A percentile compares a stretch with the other conserved stretches of the same genome.
Conservation (phyloP, 2,888 invertebrate species). For the Octonoba sinensis region DNA sequence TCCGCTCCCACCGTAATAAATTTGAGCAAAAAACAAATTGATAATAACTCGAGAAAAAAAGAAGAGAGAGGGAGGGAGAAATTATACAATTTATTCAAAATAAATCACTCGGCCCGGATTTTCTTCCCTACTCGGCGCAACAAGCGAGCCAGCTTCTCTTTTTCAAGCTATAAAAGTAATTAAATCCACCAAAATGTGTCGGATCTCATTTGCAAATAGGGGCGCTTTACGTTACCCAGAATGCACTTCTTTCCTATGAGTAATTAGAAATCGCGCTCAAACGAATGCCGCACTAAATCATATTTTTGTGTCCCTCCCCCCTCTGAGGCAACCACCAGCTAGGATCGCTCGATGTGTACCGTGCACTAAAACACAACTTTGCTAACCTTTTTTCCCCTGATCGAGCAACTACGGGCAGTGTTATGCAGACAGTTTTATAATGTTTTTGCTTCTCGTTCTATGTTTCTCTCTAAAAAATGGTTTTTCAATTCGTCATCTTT, state of each 20-base stretch:
- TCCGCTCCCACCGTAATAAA: too few species aligned
- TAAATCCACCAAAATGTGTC: conserved; percentile 57
- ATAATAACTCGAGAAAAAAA: too few species aligned
- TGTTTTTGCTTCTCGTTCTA: too few species aligned
- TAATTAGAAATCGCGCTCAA: conserved; percentile 45
- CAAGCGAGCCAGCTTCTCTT: too few species aligned
- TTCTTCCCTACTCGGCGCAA: neutral
- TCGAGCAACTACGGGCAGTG: too few species aligned
- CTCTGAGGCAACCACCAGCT: neutral
- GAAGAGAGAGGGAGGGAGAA: conserved; percentile 8
- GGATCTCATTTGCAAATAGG: conserved; percentile 56
- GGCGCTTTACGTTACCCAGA: conserved; percentile 48
- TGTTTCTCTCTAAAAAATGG: too few species aligned
- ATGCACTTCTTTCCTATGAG: conserved; percentile 56
- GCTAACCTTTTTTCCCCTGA: too few species aligned
- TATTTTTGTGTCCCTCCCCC: conserved; percentile 21
- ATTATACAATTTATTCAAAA: conserved; percentile 61
- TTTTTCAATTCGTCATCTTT: too few species aligned
- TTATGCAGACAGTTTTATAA: too few species aligned
- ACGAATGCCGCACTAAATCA: conserved; percentile 44
- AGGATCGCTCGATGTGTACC: too few species aligned
- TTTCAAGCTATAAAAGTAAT: conserved; percentile 60
- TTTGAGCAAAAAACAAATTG: too few species aligned
- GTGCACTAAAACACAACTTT: too few species aligned
- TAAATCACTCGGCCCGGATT: conserved; percentile 46